Conservation (phyloP, 1,140 invertebrate species). For the Drosophila grimshawi region DNA sequence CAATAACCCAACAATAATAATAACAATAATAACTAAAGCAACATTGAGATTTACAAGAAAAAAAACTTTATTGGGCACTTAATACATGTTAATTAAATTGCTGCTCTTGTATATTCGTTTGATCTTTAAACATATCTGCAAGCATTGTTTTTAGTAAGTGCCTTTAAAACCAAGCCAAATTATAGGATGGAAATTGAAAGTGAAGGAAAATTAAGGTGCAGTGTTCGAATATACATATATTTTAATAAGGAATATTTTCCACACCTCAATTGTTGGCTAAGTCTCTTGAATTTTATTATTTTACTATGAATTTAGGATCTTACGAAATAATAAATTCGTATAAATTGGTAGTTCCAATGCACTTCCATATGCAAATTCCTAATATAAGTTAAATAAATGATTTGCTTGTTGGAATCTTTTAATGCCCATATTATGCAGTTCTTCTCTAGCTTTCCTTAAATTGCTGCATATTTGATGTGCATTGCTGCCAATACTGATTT, state of each 20-base stretch:
- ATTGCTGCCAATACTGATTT: constrained; percentile 19
- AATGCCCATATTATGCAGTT: constrained; percentile 3
- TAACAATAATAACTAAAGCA: constrained; percentile 3
- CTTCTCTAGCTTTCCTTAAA: constrained; percentile 14
- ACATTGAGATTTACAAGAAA: background rate
- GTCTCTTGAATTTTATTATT: background rate
- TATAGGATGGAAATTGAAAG: too few relatives aligned
- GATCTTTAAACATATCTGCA: too few relatives aligned
- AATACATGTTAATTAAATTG: background rate
- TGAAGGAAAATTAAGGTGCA: too few relatives aligned
- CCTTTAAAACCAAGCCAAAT: too few relatives aligned
- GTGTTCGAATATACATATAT: too few relatives aligned
- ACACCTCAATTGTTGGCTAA: background rate
- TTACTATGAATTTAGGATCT: constrained; percentile 1
- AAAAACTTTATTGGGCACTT: background rate
- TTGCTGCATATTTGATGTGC: constrained; percentile 68
- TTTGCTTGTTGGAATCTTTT: constrained; percentile 23
- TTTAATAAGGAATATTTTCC: too few relatives aligned
- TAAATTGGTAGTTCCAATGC: background rate
- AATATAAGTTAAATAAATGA: constrained; percentile 27
- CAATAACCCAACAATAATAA: constrained; percentile 25
- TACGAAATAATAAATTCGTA: background rate
- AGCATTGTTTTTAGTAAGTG: too few relatives aligned
- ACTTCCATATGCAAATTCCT: constrained; percentile 6
- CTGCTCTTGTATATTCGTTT: background rate